Evolutionary conservation across 2,888 invertebrate species (phyloP).

Genomic region (Dynastes maya): DNA sequence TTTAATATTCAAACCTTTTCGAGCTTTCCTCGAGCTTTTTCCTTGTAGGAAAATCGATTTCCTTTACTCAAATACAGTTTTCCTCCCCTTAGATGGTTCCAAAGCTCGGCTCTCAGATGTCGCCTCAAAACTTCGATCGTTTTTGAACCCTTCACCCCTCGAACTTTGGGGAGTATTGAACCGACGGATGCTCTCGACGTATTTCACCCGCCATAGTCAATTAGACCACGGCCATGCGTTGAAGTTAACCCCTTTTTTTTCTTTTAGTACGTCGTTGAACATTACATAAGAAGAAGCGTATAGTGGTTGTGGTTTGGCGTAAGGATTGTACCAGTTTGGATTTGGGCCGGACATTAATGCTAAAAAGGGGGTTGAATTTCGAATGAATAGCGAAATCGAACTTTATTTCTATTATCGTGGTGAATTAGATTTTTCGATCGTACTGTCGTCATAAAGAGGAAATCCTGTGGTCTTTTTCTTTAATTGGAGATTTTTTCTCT

Average conservation of each 20-base stretch:
- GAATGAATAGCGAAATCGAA: too few relatives aligned
- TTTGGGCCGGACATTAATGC: too few relatives aligned
- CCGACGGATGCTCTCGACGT: conserved; percentile 62
- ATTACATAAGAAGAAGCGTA: conserved; percentile 35
- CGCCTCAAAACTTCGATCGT: conserved; percentile 59
- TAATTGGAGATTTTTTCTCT: background rate
- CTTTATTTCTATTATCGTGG: background rate
- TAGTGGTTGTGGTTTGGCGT: background rate
- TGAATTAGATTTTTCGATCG: too few relatives aligned
- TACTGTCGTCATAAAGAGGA: too few relatives aligned
- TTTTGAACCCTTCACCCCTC: conserved; percentile 40
- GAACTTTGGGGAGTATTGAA: conserved; percentile 65
- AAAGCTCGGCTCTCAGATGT: conserved; percentile 51
- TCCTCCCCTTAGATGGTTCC: too few relatives aligned
- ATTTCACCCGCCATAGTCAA: conserved; percentile 67
- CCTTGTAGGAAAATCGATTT: background rate
- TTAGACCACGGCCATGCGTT: conserved; percentile 60
- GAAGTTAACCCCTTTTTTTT: conserved; percentile 52
- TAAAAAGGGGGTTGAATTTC: too few relatives aligned
- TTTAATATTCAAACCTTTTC: too few relatives aligned
- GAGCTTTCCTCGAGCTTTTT: background rate
- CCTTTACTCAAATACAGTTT: background rate
- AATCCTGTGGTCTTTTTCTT: too few relatives aligned
- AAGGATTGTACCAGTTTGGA: background rate
- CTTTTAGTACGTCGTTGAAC: conserved; percentile 21